phyloP scores from a whole-genome alignment of 1,140 invertebrate genomes.

The Aleiodes sp. region DNA sequence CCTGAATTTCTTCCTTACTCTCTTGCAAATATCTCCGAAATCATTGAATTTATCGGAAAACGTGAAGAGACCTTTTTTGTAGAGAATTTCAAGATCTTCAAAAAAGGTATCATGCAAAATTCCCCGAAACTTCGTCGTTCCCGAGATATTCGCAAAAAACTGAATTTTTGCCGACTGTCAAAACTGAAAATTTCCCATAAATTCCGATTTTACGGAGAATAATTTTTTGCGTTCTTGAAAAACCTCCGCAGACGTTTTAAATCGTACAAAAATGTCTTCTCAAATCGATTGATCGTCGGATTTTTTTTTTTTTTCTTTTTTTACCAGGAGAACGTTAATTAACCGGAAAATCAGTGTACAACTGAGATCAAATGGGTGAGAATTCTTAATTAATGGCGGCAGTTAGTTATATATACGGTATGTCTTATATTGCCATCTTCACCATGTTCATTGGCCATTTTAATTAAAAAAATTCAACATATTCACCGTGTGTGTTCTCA shows the following conservation, averaged over 20 bases:
- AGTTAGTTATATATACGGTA: not conserved
- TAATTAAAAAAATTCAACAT: conserved; percentile 4
- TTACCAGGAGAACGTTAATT: conserved; percentile 35
- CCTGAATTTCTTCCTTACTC: no score
- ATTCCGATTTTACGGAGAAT: not conserved
- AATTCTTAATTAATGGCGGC: conserved; percentile 30
- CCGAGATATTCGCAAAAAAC: no score
- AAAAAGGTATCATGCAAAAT: no score
- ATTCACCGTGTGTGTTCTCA: conserved; percentile 14
- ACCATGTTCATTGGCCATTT: not conserved
- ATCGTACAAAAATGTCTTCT: not conserved
- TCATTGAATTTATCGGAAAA: no score
- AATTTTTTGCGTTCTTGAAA: not conserved
- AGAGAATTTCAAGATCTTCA: no score
- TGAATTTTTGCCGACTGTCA: no score
- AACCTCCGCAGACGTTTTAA: not conserved
- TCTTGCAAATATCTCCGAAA: no score
- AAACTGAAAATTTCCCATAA: no score
- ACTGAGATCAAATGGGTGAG: not conserved
- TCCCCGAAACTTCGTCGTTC: no score
- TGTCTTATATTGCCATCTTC: not conserved
- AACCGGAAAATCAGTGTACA: conserved; percentile 10
- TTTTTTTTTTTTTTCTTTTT: no score
- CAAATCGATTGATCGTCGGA: not conserved
- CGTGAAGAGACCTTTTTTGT: no score